Evolutionary conservation across 2,888 invertebrate genomes (phyloP), one percentile per base, ranked within the genome.

Genomic region (Brenthis hecate): DNA sequence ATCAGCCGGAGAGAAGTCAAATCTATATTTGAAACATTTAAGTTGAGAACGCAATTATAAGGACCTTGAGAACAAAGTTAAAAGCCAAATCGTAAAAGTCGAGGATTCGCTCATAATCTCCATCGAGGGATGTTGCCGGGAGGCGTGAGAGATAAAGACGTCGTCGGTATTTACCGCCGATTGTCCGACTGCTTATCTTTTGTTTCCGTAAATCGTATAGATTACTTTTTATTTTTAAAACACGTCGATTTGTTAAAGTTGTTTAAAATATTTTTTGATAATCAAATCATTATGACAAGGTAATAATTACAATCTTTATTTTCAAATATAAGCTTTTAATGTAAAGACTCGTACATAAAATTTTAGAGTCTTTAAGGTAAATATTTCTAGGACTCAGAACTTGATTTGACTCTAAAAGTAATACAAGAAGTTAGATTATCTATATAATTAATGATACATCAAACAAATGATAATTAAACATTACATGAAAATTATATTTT

Each of bases 141-240:
- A 65, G 64, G 55, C 64, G 23, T 54, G n/a, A 54, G 48, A 64
- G 58, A 68, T 68, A 68, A 68, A 68, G 64, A 64, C 36, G 53
- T 65, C 47, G 55, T 68, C 63, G 56, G 68, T 68, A 68, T 65
- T 68, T 60, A 68, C 64, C 64, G 53, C 53, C 47, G 54, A 60
- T 23, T 53, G 65, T 57, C 51, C 53, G 23, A 57, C 23, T 43
- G 48, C 16, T 47, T 68, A 50, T 60, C 64, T 65, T 60, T 71
- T 60, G 56, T 66, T 58, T 66, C 43, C 43, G 55, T 58, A 60
- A 56, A 68, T 66, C 56, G 48, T 60, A 13, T 53, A 60, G 47
- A 65, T 58, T 58, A 53, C 2, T 65, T 65, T 51, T 51, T 51
- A 23, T 51, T 19, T 28, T 32, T 1, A n/a, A 43, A 43, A 43